Evolutionary conservation across 2,113 vertebrate species (phyloP).

Genomic region (Tyto alba): DNA sequence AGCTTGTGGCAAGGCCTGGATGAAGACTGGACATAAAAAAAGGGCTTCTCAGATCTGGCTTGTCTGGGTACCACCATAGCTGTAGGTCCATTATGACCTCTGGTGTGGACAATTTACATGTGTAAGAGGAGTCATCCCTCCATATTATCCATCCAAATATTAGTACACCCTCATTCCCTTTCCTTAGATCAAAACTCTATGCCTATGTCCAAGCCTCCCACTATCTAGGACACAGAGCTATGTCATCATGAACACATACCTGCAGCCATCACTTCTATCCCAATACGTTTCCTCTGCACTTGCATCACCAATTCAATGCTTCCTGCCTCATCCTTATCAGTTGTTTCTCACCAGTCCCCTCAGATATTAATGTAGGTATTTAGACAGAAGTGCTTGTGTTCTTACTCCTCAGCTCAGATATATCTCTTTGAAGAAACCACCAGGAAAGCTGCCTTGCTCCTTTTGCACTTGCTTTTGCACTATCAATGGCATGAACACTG

Average conservation of each 20-base stretch:
- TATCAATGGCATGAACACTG: fast-evolving
- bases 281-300: not conserved
- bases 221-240: not conserved
- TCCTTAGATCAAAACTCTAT: not conserved
- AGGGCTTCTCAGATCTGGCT: not conserved
- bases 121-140: fast-evolving
- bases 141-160: not conserved
- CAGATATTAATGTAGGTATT: not conserved
- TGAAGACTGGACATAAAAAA: not conserved
- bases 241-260: not conserved
- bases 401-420: not conserved
- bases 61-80: not conserved
- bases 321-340: not conserved
- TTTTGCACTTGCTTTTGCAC: not conserved
- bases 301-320: not conserved
- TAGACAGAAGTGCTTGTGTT: not conserved
- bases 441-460: not conserved
- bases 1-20: not conserved
- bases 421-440: not conserved
- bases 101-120: not conserved
- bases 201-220: not conserved
- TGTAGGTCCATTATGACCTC: not conserved
- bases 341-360: not conserved
- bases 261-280: not conserved
- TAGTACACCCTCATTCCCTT: not conserved